These are phyloP conservation scores for Caerostris darwini DNA, from an alignment of 1,140 invertebrate species.

Conservation along the genomic window DNA sequence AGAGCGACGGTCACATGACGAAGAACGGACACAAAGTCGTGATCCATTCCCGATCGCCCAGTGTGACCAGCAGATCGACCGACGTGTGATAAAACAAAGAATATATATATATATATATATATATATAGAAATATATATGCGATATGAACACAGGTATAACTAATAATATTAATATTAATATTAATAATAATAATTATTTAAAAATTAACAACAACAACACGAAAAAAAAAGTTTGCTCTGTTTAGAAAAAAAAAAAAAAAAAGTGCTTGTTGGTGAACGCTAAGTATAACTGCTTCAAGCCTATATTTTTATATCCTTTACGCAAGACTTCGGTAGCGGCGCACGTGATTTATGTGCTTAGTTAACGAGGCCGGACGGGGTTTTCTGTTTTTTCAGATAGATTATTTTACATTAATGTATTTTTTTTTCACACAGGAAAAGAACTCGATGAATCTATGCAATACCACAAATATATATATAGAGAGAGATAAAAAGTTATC, in stretches of 20 bases:
- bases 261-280: slow-evolving; percentile 69
- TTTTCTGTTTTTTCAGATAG: slow-evolving; percentile 60
- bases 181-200: background rate
- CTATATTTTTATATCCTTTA: slow-evolving; percentile 78
- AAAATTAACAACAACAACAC: slow-evolving; percentile 21
- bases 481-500: background rate
- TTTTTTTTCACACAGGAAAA: slow-evolving; percentile 49
- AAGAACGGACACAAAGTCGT: slow-evolving; percentile 94
- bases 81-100: slow-evolving; percentile 84
- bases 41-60: slow-evolving; percentile 92
- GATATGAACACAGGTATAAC: slow-evolving; percentile 31
- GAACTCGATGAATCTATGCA: background rate
- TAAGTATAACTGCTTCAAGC: slow-evolving; percentile 74
- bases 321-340: slow-evolving; percentile 63
- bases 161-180: slow-evolving; percentile 11
- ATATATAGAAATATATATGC: background rate
- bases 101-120: too few relatives aligned
- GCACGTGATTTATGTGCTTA: slow-evolving; percentile 69
- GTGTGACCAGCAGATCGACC: slow-evolving; percentile 89
- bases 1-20: slow-evolving; percentile 90
- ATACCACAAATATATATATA: background rate
- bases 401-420: slow-evolving; percentile 71
- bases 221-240: slow-evolving; percentile 52
- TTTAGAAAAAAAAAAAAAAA: background rate
- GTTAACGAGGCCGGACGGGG: slow-evolving; percentile 10